A percentile compares a stretch with the other conserved stretches of the same genome.
These are phyloP conservation scores for Menidia beryllina DNA, from an alignment of 2,113 vertebrate genomes.

Conservation along the genomic window DNA sequence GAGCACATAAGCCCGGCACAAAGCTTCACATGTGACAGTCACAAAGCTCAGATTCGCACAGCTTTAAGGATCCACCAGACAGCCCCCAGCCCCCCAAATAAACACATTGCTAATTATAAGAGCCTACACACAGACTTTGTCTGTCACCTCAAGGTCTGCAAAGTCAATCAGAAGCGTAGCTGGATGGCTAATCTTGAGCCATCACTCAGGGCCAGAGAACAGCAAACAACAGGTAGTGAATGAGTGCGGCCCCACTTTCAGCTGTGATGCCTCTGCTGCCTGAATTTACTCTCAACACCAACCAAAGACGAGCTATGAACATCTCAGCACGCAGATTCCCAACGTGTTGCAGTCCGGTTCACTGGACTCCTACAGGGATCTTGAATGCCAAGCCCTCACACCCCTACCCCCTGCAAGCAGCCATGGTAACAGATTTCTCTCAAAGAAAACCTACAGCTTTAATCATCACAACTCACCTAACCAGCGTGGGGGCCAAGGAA, in stretches of 20 bases:
- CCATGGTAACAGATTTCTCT: constrained; percentile 24
- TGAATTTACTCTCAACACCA: background rate
- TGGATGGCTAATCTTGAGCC: constrained; percentile 43
- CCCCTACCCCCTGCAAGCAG: background rate
- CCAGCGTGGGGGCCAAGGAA: background rate
- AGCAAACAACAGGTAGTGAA: constrained; percentile 10
- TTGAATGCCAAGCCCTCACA: constrained; percentile 32
- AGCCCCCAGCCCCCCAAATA: background rate
- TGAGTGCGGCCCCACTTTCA: constrained; percentile 6
- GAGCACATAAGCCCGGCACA: constrained; percentile 58
- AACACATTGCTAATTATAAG: constrained; percentile 39
- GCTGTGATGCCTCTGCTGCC: background rate
- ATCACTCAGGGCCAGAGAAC: constrained; percentile 37
- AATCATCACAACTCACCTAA: constrained; percentile 24
- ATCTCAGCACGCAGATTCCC: constrained; percentile 29
- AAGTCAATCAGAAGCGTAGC: constrained; percentile 86
- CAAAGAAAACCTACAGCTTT: constrained; percentile 32
- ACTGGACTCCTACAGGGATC: constrained; percentile 48
- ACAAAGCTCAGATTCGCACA: constrained; percentile 40
- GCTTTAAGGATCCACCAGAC: constrained; percentile 41
- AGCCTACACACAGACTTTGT: constrained; percentile 18
- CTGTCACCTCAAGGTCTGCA: constrained; percentile 70
- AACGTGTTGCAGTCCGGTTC: constrained; percentile 58
- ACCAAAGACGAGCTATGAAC: background rate
- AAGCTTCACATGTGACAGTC: constrained; percentile 59